Evolutionary conservation across 2,888 invertebrate genomes (phyloP).

Genomic region (Sipunculus nudus): DNA sequence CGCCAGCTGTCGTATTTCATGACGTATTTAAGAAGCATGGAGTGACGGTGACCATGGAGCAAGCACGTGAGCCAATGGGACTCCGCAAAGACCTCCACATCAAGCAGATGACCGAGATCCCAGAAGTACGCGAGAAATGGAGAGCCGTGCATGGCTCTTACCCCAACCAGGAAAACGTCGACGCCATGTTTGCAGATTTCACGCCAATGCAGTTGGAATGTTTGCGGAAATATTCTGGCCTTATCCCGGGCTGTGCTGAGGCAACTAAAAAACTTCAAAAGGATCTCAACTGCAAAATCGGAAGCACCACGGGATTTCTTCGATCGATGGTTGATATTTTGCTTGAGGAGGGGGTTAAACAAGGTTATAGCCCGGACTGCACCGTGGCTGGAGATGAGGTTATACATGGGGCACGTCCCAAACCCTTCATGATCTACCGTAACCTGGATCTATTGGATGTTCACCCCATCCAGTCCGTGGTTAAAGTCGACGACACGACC

Average conservation of each 20-base stretch:
- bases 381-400: constrained; percentile 66
- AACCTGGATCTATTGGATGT: constrained; percentile 64
- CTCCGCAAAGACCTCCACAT: constrained; percentile 63
- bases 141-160: constrained; percentile 47
- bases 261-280: constrained; percentile 49
- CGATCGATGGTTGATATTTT: constrained; percentile 60
- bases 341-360: constrained; percentile 53
- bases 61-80: constrained; percentile 66
- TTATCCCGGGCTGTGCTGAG: constrained; percentile 57
- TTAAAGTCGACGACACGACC: constrained; percentile 63
- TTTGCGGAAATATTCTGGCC: constrained; percentile 48
- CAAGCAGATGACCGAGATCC: constrained; percentile 52
- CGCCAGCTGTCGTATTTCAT: constrained; percentile 62
- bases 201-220: constrained; percentile 59
- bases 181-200: constrained; percentile 63
- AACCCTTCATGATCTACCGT: constrained; percentile 66
- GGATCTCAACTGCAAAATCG: constrained; percentile 54
- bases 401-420: constrained; percentile 59
- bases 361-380: constrained; percentile 62
- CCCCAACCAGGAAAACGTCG: constrained; percentile 58
- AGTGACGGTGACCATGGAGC: constrained; percentile 55
- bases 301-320: constrained; percentile 61
- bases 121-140: constrained; percentile 58
- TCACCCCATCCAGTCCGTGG: constrained; percentile 52
- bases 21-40: constrained; percentile 55